phyloP scores from a whole-genome alignment of 2,113 vertebrate species.

The Isurus oxyrinchus region DNA sequence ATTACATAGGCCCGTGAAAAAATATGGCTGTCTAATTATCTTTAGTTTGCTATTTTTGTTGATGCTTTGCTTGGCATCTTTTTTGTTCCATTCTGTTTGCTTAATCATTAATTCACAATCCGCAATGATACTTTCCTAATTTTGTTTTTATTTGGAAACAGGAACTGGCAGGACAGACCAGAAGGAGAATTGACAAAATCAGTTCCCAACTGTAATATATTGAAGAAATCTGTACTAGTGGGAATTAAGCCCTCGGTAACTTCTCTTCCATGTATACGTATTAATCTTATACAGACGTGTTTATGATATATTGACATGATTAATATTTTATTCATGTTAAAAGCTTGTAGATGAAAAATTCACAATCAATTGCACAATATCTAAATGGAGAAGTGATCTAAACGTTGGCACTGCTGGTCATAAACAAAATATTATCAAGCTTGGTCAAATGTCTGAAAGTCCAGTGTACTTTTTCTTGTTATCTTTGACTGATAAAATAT shows the following conservation, averaged over 20 bases:
- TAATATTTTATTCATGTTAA: not conserved
- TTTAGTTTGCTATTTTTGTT: not conserved
- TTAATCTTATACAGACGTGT: not conserved
- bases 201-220: not conserved
- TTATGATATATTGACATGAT: not conserved
- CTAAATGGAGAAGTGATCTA: not conserved
- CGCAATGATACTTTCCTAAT: not conserved
- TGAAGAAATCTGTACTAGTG: not conserved
- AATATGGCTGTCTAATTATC: not conserved
- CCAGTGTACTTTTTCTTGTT: slow-evolving; percentile 26
- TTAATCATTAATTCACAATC: not conserved
- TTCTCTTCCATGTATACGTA: not conserved
- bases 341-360: not conserved
- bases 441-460: slow-evolving; percentile 34
- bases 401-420: slow-evolving; percentile 5
- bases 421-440: slow-evolving; percentile 6
- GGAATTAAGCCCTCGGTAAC: not conserved
- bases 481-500: slow-evolving; percentile 30
- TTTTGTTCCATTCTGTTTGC: not conserved
- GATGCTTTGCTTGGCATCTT: not conserved
- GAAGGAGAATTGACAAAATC: not conserved
- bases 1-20: not conserved
- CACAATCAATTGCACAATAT: not conserved
- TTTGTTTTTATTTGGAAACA: not conserved
- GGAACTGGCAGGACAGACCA: not conserved